Evolutionary conservation across 1,140 invertebrate genomes (phyloP).

Genomic region (Lordiphosa mommai): DNA sequence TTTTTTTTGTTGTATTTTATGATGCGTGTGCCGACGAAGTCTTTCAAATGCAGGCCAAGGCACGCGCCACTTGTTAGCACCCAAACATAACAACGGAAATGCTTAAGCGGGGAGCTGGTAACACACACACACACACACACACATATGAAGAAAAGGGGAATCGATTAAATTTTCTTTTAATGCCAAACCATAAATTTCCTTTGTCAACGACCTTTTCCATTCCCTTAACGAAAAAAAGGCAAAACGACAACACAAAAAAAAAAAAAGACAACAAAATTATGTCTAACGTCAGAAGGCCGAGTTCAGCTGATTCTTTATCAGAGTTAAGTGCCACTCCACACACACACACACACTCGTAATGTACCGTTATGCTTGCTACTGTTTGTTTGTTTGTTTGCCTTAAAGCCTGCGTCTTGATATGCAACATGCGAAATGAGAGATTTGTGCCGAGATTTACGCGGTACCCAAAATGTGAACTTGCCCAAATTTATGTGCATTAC

Average conservation of each 20-base stretch:
- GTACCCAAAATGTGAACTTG: constrained; percentile 61
- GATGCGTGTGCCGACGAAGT: not conserved
- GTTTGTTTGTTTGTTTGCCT: constrained; percentile 22
- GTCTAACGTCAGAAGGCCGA: constrained; percentile 48
- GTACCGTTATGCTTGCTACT: constrained; percentile 31
- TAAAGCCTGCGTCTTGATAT: too few species aligned
- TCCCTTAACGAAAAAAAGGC: constrained; percentile 27
- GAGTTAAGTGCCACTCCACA: constrained; percentile 41
- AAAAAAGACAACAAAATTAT: constrained; percentile 41
- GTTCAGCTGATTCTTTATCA: constrained; percentile 58
- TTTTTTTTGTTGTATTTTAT: constrained; percentile 24
- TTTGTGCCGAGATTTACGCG: constrained; percentile 66
- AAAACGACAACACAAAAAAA: too few species aligned
- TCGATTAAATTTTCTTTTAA: constrained; percentile 69
- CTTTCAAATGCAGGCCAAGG: constrained; percentile 23
- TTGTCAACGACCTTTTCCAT: constrained; percentile 62
- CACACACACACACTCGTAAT: not conserved
- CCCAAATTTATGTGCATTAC: constrained; percentile 63
- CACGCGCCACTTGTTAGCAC: constrained; percentile 23
- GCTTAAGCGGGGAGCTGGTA: constrained; percentile 17
- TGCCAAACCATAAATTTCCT: constrained; percentile 64
- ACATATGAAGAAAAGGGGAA: constrained; percentile 29
- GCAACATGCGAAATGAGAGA: constrained; percentile 52
- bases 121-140: constrained; percentile 43
- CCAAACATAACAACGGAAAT: constrained; percentile 23